Percentiles rank a stretch among this genome's conserved stretches.
Conservation (phyloP, 2,888 invertebrate species). For the Eudasyphora cyanicolor region DNA sequence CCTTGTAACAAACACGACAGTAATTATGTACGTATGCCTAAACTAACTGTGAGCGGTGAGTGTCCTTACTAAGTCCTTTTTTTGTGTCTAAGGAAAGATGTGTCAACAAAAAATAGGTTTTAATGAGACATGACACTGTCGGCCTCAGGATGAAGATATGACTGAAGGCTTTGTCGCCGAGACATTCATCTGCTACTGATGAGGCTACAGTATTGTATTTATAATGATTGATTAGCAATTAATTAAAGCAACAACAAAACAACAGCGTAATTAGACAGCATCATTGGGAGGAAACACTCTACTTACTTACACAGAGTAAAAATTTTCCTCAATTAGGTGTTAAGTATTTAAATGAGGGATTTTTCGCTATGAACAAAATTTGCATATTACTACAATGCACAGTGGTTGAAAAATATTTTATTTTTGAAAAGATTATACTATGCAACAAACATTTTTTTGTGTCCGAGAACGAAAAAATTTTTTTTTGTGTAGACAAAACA, state of each 20-base stretch:
- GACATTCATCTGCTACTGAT: background rate
- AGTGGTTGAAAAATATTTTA: too few species aligned
- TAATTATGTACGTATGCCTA: too few species aligned
- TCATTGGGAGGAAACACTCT: background rate
- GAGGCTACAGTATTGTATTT: constrained; percentile 38
- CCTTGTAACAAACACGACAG: constrained; percentile 39
- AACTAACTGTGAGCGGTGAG: constrained; percentile 42
- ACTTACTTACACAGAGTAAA: background rate
- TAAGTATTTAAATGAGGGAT: constrained; percentile 5
- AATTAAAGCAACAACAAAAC: constrained; percentile 75
- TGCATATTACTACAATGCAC: background rate
- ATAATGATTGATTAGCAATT: constrained; percentile 79
- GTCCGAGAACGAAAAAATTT: too few species aligned
- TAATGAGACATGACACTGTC: constrained; percentile 65
- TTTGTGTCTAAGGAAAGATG: background rate
- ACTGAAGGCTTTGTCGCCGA: constrained; percentile 4
- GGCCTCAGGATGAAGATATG: constrained; percentile 34
- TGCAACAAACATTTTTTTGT: too few species aligned
- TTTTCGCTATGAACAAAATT: background rate
- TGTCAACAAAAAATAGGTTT: constrained; percentile 54
- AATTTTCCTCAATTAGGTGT: constrained; percentile 35
- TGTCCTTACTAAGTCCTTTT: constrained; percentile 34
- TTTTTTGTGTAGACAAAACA: too few species aligned
- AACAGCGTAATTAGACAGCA: constrained; percentile 49
- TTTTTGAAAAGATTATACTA: too few species aligned